Evolutionary conservation across 2,888 invertebrate species (phyloP).

Genomic region (Gymnoscelis rufifasciata): DNA sequence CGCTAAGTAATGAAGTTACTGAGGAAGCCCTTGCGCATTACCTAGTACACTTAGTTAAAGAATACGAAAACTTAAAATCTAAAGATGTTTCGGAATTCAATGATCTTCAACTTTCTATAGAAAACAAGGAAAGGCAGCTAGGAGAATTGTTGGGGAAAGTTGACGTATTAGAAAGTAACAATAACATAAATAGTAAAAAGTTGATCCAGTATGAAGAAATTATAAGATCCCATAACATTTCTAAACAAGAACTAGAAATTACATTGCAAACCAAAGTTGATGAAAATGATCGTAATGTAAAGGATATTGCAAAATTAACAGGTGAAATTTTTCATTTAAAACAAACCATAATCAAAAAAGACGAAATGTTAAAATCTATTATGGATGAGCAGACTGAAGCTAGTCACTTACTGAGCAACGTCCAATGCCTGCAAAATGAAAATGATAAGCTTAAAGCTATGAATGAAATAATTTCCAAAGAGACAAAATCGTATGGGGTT

Average conservation of each 20-base stretch:
- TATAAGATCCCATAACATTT: conserved; percentile 33
- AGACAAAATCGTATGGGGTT: conserved; percentile 47
- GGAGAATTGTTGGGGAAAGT: conserved; percentile 32
- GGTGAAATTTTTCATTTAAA: conserved; percentile 48
- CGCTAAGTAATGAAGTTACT: conserved; percentile 31
- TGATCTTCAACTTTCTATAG: conserved; percentile 34
- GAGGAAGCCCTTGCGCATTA: conserved; percentile 38
- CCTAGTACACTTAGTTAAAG: conserved; percentile 43
- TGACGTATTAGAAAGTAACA: conserved; percentile 36
- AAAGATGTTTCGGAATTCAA: conserved; percentile 42
- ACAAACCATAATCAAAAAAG: conserved; percentile 37
- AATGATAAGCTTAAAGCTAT: conserved; percentile 43
- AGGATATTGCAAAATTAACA: conserved; percentile 38
- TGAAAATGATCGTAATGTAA: conserved; percentile 43
- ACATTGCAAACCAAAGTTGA: conserved; percentile 41
- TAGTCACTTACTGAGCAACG: conserved; percentile 35
- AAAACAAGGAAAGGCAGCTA: conserved; percentile 44
- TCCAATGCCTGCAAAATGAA: conserved; percentile 41
- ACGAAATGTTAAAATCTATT: conserved; percentile 37
- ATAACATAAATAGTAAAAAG: conserved; percentile 32
- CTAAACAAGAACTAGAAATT: conserved; percentile 41
- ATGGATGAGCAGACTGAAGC: conserved; percentile 35
- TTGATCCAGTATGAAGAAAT: conserved; percentile 39
- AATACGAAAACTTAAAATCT: conserved; percentile 32
- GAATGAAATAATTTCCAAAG: conserved; percentile 48